Evolutionary conservation across 1,140 invertebrate genomes (phyloP).

Genomic region (Tetramorium parvispinum): DNA sequence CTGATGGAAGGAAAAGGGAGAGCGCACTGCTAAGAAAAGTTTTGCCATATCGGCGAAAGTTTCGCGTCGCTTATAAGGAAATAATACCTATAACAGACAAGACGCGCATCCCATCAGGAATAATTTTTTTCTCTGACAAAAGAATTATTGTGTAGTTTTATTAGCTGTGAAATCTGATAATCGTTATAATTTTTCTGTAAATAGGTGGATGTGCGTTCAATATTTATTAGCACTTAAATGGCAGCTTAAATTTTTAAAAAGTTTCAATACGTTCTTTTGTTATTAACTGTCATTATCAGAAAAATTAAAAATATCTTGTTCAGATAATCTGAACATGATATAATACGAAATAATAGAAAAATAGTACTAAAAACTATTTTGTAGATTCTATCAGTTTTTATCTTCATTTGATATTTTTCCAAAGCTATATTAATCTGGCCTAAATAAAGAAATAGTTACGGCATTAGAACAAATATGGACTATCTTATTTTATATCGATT

Average conservation of each 20-base stretch:
- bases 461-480: too few species aligned
- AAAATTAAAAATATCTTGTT: not conserved
- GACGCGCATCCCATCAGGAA: not conserved
- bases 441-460: not conserved
- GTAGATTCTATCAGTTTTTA: not conserved
- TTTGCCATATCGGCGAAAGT: conserved; percentile 71
- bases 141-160: not conserved
- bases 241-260: not conserved
- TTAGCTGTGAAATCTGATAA: not conserved
- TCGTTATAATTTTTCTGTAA: not conserved
- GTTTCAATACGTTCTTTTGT: not conserved
- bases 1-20: not conserved
- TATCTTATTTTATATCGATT: not conserved
- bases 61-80: conserved; percentile 53
- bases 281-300: too few species aligned
- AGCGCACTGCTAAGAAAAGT: conserved; percentile 56
- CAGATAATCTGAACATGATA: not conserved
- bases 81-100: conserved; percentile 32
- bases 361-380: not conserved
- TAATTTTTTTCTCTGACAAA: not conserved
- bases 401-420: not conserved
- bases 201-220: not conserved
- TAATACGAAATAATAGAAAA: not conserved
- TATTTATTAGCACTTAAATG: not conserved
- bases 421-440: not conserved